Evolutionary conservation across 2,888 invertebrate species (phyloP), one percentile per base, ranked within the genome.

Genomic region (Leptinotarsa tumamoca): DNA sequence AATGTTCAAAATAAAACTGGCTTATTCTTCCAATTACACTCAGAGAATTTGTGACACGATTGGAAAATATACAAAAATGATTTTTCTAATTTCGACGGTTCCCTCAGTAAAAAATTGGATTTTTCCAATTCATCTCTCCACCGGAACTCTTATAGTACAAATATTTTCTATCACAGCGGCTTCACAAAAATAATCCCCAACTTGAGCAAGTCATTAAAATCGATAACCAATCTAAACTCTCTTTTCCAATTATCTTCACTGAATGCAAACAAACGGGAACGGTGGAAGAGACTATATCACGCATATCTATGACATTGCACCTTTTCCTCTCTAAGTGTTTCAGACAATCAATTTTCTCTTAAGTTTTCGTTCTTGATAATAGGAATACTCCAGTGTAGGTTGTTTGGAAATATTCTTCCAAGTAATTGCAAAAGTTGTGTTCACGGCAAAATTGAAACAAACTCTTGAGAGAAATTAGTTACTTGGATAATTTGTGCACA

Each of bases 151-250:
- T 43, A 43, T 10, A 13, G 43, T 10, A 10, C 10, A 43, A 43
- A 43, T 33, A 33, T 33, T 33, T 33, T 33, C 33, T 10, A 33
- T 33, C 10, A 33, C 33, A 43, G 43, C 43, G 43, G 43, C 14
- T 14, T 17, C 52, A n/a, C 15, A 52, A 52, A 52, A 63, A 27
- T 27, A 7, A 15, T 63, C 27, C 27, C 4, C 33, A n/a, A 13
- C 33, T 17, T 70, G 17, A 54, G 67, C 81, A 71, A 83, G 81
- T 83, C 83, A 83, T 73, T 74, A 50, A 67, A 79, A 83, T 83
- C 83, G 77, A 83, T 83, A 83, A 75, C 78, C 81, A 83, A 83
- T 83, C 82, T 79, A 77, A 78, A 81, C 76, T 79, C 79, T 79
- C 79, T 76, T 75, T 81, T 81, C 79, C 82, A 82, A 83, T 82